Conservation (phyloP, 2,797 vertebrate species). For the Myripristis murdjan region DNA sequence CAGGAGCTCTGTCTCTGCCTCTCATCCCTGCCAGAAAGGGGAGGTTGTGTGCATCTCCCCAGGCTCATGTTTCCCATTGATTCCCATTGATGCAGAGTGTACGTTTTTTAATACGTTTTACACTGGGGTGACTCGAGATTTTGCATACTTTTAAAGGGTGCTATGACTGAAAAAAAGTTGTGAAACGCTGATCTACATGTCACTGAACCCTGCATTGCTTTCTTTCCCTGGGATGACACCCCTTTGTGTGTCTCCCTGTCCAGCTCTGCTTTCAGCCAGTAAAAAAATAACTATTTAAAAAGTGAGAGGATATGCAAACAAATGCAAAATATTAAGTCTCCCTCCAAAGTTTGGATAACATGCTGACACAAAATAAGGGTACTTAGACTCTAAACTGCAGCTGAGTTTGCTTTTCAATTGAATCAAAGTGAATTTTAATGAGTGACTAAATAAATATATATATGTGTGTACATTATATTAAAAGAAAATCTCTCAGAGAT, state of each 20-base stretch:
- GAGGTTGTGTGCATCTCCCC: too few species aligned
- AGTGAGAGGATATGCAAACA: constrained; percentile 38
- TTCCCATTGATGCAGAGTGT: too few species aligned
- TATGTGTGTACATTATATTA: constrained; percentile 18
- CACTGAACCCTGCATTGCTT: constrained; percentile 2
- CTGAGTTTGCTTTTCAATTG: constrained; percentile 17
- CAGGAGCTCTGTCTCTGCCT: too few species aligned
- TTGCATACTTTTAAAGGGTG: too few species aligned
- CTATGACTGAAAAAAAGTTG: too few species aligned
- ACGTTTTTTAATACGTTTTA: too few species aligned
- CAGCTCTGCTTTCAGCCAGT: constrained; percentile 4
- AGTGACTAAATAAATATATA: constrained; percentile 22
- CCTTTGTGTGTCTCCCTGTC: neutral
- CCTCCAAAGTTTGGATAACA: constrained; percentile 44
- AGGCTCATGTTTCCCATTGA: too few species aligned
- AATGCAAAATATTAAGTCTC: constrained; percentile 45
- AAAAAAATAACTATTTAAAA: constrained; percentile 30
- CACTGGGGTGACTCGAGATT: too few species aligned
- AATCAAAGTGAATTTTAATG: constrained; percentile 54
- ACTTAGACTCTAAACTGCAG: constrained; percentile 51
- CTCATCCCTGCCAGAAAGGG: too few species aligned
- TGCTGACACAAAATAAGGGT: constrained; percentile 55
- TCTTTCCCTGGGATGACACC: constrained; percentile 12
- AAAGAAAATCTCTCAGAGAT: constrained; percentile 35
- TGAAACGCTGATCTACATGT: neutral